phyloP scores from a whole-genome alignment of 2,888 invertebrate species.

The Ophioninae sp. region DNA sequence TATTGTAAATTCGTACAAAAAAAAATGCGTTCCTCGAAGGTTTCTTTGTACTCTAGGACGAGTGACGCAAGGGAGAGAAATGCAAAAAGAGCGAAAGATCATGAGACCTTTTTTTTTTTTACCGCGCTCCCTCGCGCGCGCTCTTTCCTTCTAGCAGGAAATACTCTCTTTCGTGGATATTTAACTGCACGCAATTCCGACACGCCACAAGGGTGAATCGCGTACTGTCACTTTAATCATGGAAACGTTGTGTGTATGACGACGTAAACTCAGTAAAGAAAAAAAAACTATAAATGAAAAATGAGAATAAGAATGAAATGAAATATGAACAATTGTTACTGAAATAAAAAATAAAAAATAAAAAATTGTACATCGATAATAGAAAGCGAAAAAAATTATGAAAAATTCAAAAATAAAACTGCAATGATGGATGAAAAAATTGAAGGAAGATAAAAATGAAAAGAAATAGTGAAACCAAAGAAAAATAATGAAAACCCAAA shows the following conservation, averaged over 20 bases:
- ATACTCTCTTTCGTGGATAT: slow-evolving; percentile 47
- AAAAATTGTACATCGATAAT: too few species aligned
- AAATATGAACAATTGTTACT: too few species aligned
- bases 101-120: slow-evolving; percentile 7
- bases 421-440: too few species aligned
- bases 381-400: too few species aligned
- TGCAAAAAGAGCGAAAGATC: slow-evolving; percentile 45
- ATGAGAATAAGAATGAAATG: not conserved
- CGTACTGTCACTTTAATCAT: slow-evolving; percentile 34
- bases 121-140: slow-evolving; percentile 17
- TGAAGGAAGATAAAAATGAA: too few species aligned
- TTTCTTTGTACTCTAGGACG: not conserved
- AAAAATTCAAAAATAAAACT: too few species aligned
- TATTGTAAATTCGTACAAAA: slow-evolving; percentile 41
- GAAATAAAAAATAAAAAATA: too few species aligned
- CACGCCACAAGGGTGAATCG: slow-evolving; percentile 24
- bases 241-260: slow-evolving; percentile 48
- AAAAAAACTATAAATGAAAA: not conserved
- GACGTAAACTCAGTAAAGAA: slow-evolving; percentile 19
- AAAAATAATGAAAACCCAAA: too few species aligned
- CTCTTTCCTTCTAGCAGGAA: not conserved
- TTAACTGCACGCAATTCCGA: slow-evolving; percentile 40
- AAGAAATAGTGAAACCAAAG: too few species aligned
- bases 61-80: slow-evolving; percentile 43
- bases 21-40: slow-evolving; percentile 46